Percentiles rank a stretch among this genome's conserved stretches.
These are phyloP conservation scores for Okamejei kenojei DNA, from an alignment of 2,797 vertebrate genomes.

Conservation along the genomic window DNA sequence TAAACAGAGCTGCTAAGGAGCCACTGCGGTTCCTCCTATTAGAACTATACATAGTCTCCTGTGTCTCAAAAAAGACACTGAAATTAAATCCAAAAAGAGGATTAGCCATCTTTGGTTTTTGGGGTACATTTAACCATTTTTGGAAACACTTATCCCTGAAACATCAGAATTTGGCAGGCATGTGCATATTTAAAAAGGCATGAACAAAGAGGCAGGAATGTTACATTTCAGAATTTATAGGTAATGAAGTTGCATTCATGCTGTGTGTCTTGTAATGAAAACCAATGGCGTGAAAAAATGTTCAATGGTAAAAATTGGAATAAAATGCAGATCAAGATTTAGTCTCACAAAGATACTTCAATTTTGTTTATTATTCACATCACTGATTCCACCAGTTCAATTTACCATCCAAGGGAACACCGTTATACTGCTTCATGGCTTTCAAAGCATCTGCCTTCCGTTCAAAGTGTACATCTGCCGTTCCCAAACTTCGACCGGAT, in stretches of 20 bases:
- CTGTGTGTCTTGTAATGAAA: too few species aligned
- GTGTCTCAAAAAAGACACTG: too few species aligned
- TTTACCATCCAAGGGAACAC: slow-evolving; percentile 87
- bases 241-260: neutral
- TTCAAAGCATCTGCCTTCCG: slow-evolving; percentile 88
- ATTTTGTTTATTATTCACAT: neutral
- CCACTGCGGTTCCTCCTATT: neutral
- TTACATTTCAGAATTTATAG: too few species aligned
- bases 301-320: too few species aligned
- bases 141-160: neutral
- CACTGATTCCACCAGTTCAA: neutral
- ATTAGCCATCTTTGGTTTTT: neutral
- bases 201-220: too few species aligned
- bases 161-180: neutral
- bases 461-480: slow-evolving; percentile 94
- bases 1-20: neutral
- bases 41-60: neutral
- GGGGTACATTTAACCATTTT: neutral
- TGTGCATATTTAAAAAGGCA: neutral
- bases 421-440: slow-evolving; percentile 98
- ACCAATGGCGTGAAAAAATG: too few species aligned
- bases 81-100: neutral
- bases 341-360: neutral
- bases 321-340: neutral
- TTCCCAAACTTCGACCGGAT: slow-evolving; percentile 88